Base-by-base conservation (phyloP, 2,113 vertebrate species). In the Rhinoderma darwinii region DNA sequence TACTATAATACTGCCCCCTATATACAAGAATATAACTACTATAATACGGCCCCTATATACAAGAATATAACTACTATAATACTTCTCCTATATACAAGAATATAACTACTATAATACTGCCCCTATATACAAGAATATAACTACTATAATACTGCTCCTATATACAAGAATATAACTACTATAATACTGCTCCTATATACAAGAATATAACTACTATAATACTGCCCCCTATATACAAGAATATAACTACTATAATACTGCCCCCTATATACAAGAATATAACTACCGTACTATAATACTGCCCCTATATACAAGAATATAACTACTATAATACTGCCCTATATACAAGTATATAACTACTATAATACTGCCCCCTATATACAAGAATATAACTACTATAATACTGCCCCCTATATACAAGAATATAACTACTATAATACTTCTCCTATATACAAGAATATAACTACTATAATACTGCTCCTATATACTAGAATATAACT, bases 201-300 rank as follows among this genome's bases (percentile, higher is more conserved):
- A 59, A 25, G 54, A 59, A 25, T 59, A 59, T 59, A 59, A 59
- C 54, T 59, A 59, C 54, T 59, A 59, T 59, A 59, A 59, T 59
- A 59, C 54, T 59, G 54, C 54, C 51, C 10, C 54, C 20, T 59
- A 59, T 59, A 9, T 59, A 25, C 20, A 59, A 6, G 54, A 59
- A 59, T 59, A 59, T 59, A n/a, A 59, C 54, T 51, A 51, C 54
- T 59, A 59, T 59, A 59, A 59, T 59, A 59, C 54, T 59, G 54
- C 54, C 3, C n/a, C 54, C 54, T 59, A n/a, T 59, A 10, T 59
- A 59, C 54, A 59, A 59, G 3, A 59, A 59, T 59, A 59, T 59
- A 59, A 59, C 22, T n/a, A n/a, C n/a, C n/a, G n/a, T 59, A 59
- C 54, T 59, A 59, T 59, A 59, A 59, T 59, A 59, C 22, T 59